phyloP scores from a whole-genome alignment of 2,888 invertebrate species.

The Papilio elwesi region DNA sequence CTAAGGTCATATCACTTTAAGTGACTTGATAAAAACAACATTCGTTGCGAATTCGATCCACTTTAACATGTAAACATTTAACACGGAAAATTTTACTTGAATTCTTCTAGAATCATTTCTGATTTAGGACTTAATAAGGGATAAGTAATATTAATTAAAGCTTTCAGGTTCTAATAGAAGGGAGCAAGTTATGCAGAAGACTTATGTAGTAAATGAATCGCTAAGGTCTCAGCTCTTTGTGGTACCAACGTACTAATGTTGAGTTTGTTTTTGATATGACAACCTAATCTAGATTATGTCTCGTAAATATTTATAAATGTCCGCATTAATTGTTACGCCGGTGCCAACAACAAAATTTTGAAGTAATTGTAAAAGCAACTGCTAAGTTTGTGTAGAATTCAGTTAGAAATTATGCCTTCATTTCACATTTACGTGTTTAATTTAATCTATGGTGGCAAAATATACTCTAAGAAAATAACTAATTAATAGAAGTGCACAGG shows the following conservation, averaged over 20 bases:
- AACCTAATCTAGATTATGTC: too few species aligned
- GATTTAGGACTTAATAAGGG: not conserved
- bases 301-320: too few species aligned
- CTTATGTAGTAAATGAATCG: too few species aligned
- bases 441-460: slow-evolving; percentile 3
- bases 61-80: slow-evolving; percentile 8
- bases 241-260: too few species aligned
- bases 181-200: too few species aligned
- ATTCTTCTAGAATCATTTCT: not conserved
- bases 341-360: not conserved
- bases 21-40: slow-evolving; percentile 28
- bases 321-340: too few species aligned
- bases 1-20: slow-evolving; percentile 34
- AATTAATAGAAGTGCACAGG: slow-evolving; percentile 8
- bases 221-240: too few species aligned
- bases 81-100: slow-evolving; percentile 31
- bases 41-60: slow-evolving; percentile 17
- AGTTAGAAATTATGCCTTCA: not conserved
- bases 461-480: slow-evolving; percentile 7
- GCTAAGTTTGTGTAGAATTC: not conserved
- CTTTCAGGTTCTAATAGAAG: not conserved
- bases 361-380: not conserved
- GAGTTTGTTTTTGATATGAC: too few species aligned
- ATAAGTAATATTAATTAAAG: not conserved
- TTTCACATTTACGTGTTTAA: not conserved